A percentile compares a stretch with the other conserved stretches of the same genome.
phyloP scores from a whole-genome alignment of 2,888 invertebrate species.

The Hanleya hanleyi region DNA sequence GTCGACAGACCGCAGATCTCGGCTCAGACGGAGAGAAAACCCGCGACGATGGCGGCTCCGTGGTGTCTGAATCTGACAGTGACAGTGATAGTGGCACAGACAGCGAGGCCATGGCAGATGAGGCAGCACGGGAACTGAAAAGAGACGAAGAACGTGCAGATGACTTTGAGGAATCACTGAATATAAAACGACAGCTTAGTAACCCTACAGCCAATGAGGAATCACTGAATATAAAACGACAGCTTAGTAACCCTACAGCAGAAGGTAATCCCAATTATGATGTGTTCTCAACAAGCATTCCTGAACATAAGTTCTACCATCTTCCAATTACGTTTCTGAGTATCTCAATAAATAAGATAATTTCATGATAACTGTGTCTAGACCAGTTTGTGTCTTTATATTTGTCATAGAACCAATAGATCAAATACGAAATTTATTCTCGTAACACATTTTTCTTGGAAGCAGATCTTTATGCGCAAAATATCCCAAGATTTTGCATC shows the following conservation, averaged over 20 bases:
- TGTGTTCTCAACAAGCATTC: too few species aligned
- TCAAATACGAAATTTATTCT: too few species aligned
- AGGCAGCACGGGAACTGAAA: slow-evolving; percentile 12
- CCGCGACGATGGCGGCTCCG: neutral
- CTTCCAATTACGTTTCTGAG: too few species aligned
- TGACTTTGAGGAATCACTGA: slow-evolving; percentile 69
- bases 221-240: slow-evolving; percentile 62
- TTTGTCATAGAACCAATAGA: too few species aligned
- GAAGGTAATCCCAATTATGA: too few species aligned
- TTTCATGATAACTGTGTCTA: too few species aligned
- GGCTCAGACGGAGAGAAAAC: neutral
- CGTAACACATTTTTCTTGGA: too few species aligned
- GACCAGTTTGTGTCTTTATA: too few species aligned
- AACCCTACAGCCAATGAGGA: slow-evolving; percentile 62
- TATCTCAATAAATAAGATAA: too few species aligned
- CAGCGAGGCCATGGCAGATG: slow-evolving; percentile 15
- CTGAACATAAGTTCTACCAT: too few species aligned
- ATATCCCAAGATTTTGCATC: too few species aligned
- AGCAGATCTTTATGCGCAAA: too few species aligned
- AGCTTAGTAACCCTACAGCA: neutral
- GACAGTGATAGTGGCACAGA: slow-evolving; percentile 33
- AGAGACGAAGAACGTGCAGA: slow-evolving; percentile 29
- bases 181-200: slow-evolving; percentile 52
- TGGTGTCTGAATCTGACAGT: slow-evolving; percentile 4
- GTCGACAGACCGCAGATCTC: slow-evolving; percentile 18